Percentiles rank a stretch among this genome's conserved stretches.
These are phyloP conservation scores for Stylophora pistillata DNA, from an alignment of 64 coral and sea anemone species.

Conservation along the genomic window DNA sequence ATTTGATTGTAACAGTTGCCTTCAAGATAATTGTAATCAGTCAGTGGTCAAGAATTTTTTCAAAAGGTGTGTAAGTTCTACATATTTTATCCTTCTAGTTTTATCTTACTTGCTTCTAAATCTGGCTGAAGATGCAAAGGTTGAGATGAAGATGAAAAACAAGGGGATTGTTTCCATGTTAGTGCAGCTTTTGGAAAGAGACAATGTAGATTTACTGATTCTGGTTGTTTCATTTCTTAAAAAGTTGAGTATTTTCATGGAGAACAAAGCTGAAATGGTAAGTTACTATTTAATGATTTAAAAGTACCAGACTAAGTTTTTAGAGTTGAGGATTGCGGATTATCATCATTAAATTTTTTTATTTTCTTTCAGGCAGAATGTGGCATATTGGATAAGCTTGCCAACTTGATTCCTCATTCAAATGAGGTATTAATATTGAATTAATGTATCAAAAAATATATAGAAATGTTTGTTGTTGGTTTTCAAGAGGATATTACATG, in stretches of 20 bases:
- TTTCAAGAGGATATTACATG: neutral
- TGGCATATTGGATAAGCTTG: slow-evolving; percentile 55
- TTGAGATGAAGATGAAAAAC: slow-evolving; percentile 97
- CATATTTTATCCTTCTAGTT: slow-evolving; percentile 47
- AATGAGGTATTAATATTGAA: slow-evolving; percentile 58
- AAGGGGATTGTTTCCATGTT: slow-evolving; percentile 85
- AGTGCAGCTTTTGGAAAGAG: slow-evolving; percentile 78
- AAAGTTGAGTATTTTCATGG: slow-evolving; percentile 93
- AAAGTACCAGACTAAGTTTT: no score
- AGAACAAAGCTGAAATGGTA: slow-evolving; percentile 99
- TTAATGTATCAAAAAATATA: no score
- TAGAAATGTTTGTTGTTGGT: no score
- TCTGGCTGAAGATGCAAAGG: slow-evolving; percentile 94
- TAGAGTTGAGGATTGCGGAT: no score
- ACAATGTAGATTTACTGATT: slow-evolving; percentile 91
- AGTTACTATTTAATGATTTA: neutral
- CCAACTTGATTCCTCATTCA: slow-evolving; percentile 51
- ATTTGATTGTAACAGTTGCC: no score
- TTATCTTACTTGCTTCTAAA: slow-evolving; percentile 91
- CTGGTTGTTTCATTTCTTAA: slow-evolving; percentile 96
- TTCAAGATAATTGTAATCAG: no score
- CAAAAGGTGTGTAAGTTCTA: neutral
- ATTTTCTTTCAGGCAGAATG: slow-evolving; percentile 33
- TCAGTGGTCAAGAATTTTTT: neutral
- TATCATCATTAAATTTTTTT: neutral